Percentiles rank a stretch among this genome's conserved stretches.
phyloP scores from a whole-genome alignment of 1,140 invertebrate genomes.

The Drosophila sp. region DNA sequence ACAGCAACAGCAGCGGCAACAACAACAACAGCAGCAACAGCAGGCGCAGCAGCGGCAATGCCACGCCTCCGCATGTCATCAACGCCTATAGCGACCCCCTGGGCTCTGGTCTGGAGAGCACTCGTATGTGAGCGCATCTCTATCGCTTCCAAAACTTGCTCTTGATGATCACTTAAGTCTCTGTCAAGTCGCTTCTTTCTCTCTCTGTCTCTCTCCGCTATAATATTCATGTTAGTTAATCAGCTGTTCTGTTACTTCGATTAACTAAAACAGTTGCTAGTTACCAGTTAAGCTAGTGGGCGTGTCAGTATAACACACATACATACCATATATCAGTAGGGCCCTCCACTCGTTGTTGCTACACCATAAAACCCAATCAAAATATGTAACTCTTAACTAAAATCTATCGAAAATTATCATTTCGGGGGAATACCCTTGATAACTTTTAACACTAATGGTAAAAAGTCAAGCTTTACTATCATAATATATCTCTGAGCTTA shows the following conservation, averaged over 20 bases:
- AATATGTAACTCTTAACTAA: conserved; percentile 10
- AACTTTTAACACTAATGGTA: conserved; percentile 20
- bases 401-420: conserved; percentile 25
- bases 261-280: conserved; percentile 24
- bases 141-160: conserved; percentile 16
- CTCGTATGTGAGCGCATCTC: conserved; percentile 63
- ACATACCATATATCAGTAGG: conserved; percentile 41
- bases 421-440: conserved; percentile 1
- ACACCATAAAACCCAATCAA: conserved; percentile 27
- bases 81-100: conserved; percentile 29
- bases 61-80: conserved; percentile 38
- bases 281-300: conserved; percentile 19
- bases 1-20: conserved; percentile 20
- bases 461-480: conserved; percentile 48
- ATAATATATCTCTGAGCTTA: conserved; percentile 49
- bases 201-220: conserved; percentile 37
- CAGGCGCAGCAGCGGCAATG: conserved; percentile 18
- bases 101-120: conserved; percentile 65
- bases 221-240: conserved; percentile 43
- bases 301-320: background rate
- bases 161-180: conserved; percentile 25
- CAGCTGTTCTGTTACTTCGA: conserved; percentile 34
- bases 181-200: conserved; percentile 18
- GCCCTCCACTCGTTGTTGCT: conserved; percentile 57
- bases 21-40: conserved; percentile 4